Percentiles rank a stretch among this genome's conserved stretches.
Conservation (phyloP, 2,797 vertebrate species). For the Meriones psammophilus region DNA sequence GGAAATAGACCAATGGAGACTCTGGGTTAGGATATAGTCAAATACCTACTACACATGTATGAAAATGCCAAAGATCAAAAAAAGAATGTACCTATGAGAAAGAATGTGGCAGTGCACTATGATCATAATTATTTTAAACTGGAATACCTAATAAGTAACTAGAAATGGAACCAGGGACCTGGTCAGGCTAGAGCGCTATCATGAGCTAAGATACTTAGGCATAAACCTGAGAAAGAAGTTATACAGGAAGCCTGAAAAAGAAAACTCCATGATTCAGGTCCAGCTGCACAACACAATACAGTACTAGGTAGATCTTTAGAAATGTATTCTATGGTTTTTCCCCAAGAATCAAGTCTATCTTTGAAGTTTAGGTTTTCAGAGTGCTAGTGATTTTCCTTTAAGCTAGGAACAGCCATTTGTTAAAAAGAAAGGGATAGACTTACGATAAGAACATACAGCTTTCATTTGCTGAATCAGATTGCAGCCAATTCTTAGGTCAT, state of each 20-base stretch:
- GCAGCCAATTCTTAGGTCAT: background rate
- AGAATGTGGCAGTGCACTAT: background rate
- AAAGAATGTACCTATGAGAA: background rate
- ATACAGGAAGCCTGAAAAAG: background rate
- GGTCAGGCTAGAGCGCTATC: background rate
- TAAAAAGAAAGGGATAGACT: background rate
- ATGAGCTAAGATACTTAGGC: background rate
- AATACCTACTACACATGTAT: background rate
- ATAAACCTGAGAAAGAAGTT: background rate
- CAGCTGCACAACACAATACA: background rate
- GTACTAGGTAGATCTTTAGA: background rate
- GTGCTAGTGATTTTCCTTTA: background rate
- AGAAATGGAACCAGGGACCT: rapidly evolving
- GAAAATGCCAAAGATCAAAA: background rate
- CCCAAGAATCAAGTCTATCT: background rate
- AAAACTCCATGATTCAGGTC: background rate
- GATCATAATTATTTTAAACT: background rate
- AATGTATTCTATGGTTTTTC: background rate
- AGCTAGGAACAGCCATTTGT: background rate
- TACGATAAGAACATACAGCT: background rate
- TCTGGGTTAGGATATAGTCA: background rate
- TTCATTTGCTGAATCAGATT: background rate
- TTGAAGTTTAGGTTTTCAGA: background rate
- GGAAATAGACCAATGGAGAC: background rate
- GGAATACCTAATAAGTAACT: background rate